These are phyloP conservation scores for Xestoiulus laeticollis DNA, from an alignment of 2,888 invertebrate genomes.

Conservation along the genomic window DNA sequence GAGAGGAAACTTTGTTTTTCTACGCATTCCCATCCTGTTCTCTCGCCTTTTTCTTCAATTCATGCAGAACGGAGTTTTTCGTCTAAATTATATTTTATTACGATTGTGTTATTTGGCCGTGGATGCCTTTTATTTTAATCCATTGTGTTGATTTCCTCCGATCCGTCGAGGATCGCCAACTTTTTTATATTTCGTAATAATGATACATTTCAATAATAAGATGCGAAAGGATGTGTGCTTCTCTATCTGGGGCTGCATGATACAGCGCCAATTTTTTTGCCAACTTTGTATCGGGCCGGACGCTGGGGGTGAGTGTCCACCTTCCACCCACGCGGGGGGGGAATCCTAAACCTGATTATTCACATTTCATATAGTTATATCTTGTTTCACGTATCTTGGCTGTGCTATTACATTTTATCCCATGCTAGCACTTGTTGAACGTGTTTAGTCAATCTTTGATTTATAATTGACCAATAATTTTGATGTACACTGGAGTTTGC, in stretches of 20 bases:
- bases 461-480: too few relatives aligned
- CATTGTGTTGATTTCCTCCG: conserved; percentile 29
- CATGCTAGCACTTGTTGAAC: too few relatives aligned
- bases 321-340: background rate
- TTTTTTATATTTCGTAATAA: conserved; percentile 24
- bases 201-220: conserved; percentile 31
- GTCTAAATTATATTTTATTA: background rate
- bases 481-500: too few relatives aligned
- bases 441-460: too few relatives aligned
- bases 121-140: conserved; percentile 5
- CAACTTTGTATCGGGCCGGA: conserved; percentile 23
- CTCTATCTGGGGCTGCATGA: conserved; percentile 12
- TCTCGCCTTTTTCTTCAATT: conserved; percentile 24
- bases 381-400: background rate
- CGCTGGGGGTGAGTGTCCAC: background rate
- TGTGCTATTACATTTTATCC: too few relatives aligned
- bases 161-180: conserved; percentile 27
- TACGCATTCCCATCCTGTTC: background rate
- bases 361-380: background rate
- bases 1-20: background rate
- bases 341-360: background rate
- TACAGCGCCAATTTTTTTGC: background rate
- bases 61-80: conserved; percentile 32
- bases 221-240: conserved; percentile 32
- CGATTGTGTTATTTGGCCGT: background rate